Evolutionary conservation across 1,140 invertebrate genomes (phyloP).

Genomic region (Cotesia chilonis): DNA sequence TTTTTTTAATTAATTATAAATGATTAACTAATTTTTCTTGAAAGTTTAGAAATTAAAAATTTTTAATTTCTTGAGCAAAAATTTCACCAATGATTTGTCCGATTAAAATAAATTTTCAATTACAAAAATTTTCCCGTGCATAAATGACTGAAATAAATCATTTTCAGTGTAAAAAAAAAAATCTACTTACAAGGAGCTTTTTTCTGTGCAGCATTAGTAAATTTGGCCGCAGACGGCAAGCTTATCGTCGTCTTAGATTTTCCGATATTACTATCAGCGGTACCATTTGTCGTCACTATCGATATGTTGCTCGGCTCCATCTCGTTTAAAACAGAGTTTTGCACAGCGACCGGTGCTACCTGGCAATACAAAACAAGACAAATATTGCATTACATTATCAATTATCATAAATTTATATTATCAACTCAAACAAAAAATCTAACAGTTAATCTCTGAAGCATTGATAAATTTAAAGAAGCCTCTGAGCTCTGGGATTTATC

Average conservation of each 20-base stretch:
- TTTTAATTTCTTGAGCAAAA: too few species aligned
- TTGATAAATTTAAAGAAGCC: not conserved
- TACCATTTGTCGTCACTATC: conserved; percentile 46
- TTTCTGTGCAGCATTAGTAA: conserved; percentile 46
- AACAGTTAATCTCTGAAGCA: not conserved
- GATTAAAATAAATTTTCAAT: too few species aligned
- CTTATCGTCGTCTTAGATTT: conserved; percentile 48
- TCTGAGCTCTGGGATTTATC: too few species aligned
- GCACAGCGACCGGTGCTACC: conserved; percentile 15
- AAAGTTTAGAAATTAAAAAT: too few species aligned
- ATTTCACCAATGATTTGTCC: too few species aligned
- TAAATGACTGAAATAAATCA: too few species aligned
- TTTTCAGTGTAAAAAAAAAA: not conserved
- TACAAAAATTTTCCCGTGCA: too few species aligned
- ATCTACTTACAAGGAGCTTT: conserved; percentile 47
- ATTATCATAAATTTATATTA: too few species aligned
- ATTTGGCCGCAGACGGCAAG: conserved; percentile 37
- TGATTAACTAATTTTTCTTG: too few species aligned
- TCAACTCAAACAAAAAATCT: not conserved
- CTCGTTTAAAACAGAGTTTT: conserved; percentile 27
- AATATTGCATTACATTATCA: conserved; percentile 1
- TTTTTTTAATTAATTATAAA: too few species aligned
- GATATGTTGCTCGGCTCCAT: conserved; percentile 52
- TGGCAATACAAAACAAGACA: conserved; percentile 7
- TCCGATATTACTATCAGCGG: conserved; percentile 42